These are phyloP conservation scores for Scleropages formosus DNA, from an alignment of 2,797 vertebrate genomes.

Conservation along the genomic window DNA sequence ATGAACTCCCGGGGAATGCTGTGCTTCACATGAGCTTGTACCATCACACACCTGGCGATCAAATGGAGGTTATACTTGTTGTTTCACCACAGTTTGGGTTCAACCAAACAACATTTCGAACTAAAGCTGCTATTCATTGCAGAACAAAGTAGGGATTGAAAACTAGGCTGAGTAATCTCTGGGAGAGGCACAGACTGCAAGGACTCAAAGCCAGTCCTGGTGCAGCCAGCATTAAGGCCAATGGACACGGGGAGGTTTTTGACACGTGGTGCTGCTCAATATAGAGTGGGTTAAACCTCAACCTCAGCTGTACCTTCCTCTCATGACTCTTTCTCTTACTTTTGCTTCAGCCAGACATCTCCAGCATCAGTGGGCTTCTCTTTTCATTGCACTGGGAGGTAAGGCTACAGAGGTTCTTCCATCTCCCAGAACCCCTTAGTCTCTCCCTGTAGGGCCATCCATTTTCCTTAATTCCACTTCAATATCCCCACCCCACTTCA, in stretches of 20 bases:
- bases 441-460: conserved; percentile 23
- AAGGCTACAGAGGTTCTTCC: too few species aligned
- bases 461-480: conserved; percentile 21
- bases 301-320: not conserved
- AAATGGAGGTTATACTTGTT: not conserved
- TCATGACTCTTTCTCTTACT: not conserved
- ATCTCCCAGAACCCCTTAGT: conserved; percentile 15
- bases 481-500: conserved; percentile 23
- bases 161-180: conserved; percentile 26
- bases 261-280: conserved; percentile 7
- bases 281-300: conserved; percentile 17
- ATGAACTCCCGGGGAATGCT: not conserved
- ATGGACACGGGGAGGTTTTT: not conserved
- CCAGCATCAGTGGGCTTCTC: conserved; percentile 2
- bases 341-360: conserved; percentile 20
- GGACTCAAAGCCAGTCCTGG: not conserved
- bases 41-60: not conserved
- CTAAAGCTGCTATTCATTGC: conserved; percentile 28
- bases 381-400: too few species aligned
- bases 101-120: conserved; percentile 20
- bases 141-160: conserved; percentile 36
- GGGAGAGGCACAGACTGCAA: too few species aligned
- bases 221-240: not conserved
- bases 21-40: not conserved
- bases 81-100: not conserved